Conservation (phyloP, 2,113 vertebrate species). For the Hucho hucho region DNA sequence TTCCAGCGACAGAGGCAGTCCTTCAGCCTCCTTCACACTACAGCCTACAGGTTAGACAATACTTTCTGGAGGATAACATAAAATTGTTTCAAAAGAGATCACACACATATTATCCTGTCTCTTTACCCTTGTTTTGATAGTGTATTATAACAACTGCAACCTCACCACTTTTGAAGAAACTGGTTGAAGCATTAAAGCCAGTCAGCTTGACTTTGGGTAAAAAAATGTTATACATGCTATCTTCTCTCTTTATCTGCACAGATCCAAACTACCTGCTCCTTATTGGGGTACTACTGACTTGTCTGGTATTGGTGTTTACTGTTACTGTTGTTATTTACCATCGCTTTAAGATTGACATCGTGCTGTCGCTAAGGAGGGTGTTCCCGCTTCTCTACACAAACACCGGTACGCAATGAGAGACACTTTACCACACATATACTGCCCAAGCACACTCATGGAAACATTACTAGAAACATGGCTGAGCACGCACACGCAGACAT, state of each 20-base stretch:
- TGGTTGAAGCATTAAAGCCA: too few relatives aligned
- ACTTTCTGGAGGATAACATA: too few relatives aligned
- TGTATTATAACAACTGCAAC: too few relatives aligned
- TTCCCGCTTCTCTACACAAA: constrained; percentile 71
- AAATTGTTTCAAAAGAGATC: too few relatives aligned
- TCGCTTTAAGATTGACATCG: constrained; percentile 86
- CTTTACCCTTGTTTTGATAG: too few relatives aligned
- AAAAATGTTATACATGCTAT: neutral
- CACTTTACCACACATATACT: neutral
- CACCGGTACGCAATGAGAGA: constrained; percentile 74
- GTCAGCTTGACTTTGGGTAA: too few relatives aligned
- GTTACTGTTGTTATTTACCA: constrained; percentile 69
- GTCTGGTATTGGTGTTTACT: constrained; percentile 64
- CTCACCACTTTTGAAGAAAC: too few relatives aligned
- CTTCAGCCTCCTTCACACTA: constrained; percentile 62
- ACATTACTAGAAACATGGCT: too few relatives aligned
- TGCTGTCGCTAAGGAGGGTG: constrained; percentile 80
- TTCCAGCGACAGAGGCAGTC: too few relatives aligned
- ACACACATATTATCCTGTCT: too few relatives aligned
- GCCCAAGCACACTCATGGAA: too few relatives aligned
- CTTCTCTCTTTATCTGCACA: constrained; percentile 44
- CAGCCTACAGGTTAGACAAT: constrained; percentile 72
- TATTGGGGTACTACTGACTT: constrained; percentile 67
- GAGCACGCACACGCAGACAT: too few relatives aligned
- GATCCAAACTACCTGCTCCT: constrained; percentile 69